Evolutionary conservation across 2,797 vertebrate genomes (phyloP).

Genomic region (Amblyraja radiata): DNA sequence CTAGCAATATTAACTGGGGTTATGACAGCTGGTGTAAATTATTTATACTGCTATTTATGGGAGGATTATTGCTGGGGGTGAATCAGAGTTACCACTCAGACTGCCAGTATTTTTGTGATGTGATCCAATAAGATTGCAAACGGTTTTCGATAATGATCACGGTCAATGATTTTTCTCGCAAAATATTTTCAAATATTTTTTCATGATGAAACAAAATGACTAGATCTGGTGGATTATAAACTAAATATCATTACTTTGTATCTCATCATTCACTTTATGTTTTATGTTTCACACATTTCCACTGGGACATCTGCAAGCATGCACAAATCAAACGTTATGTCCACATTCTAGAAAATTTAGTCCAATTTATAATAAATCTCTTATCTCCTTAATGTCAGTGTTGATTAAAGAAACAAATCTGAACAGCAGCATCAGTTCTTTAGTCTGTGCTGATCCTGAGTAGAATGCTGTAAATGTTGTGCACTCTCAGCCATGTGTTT

Average conservation of each 20-base stretch:
- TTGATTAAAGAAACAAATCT: not conserved
- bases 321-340: not conserved
- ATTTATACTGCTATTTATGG: constrained; percentile 26
- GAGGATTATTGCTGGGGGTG: constrained; percentile 19
- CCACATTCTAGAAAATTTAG: not conserved
- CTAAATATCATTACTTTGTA: not conserved
- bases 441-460: not conserved
- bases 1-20: constrained; percentile 17
- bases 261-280: not conserved
- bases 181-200: not conserved
- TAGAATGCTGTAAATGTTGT: no score
- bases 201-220: not conserved
- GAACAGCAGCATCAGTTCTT: not conserved
- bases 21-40: constrained; percentile 26
- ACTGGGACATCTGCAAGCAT: not conserved
- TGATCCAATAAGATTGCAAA: not conserved
- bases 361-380: not conserved
- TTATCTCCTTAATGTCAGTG: not conserved
- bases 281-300: not conserved
- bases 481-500: no score
- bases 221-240: not conserved
- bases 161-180: not conserved
- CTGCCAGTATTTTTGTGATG: not conserved
- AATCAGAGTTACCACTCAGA: constrained; percentile 22
- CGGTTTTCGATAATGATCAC: not conserved